Percentiles rank a stretch among this genome's conserved stretches.
These are phyloP conservation scores for Drosophila algonquin DNA, from an alignment of 2,888 invertebrate species.

Conservation along the genomic window DNA sequence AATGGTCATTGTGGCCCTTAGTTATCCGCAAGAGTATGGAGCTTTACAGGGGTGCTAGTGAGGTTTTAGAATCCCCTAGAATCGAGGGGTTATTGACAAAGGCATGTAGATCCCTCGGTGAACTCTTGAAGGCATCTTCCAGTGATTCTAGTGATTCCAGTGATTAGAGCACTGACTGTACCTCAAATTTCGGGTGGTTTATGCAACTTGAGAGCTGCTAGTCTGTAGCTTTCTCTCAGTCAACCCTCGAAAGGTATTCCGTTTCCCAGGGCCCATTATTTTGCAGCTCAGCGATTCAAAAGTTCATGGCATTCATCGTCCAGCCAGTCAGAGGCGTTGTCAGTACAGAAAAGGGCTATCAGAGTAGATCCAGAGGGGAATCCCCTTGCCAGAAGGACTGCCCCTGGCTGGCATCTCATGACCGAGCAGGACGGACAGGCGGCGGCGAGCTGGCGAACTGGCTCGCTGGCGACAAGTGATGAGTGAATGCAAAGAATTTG, in stretches of 20 bases:
- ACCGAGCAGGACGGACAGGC: constrained; percentile 4
- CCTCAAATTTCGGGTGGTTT: no score
- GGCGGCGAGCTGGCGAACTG: constrained; percentile 11
- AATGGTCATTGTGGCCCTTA: no score
- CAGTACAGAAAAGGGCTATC: not conserved
- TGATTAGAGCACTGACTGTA: no score
- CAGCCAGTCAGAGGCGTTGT: constrained; percentile 9
- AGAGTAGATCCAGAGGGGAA: no score
- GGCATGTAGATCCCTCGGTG: no score
- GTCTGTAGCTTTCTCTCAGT: not conserved
- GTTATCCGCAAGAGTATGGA: no score
- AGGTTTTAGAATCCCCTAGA: no score
- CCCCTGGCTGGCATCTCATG: constrained; percentile 20
- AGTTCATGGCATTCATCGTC: constrained; percentile 42
- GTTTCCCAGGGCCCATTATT: constrained; percentile 61
- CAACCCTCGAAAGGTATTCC: constrained; percentile 59
- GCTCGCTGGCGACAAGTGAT: constrained; percentile 74
- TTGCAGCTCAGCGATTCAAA: constrained; percentile 56
- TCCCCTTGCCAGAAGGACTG: not conserved
- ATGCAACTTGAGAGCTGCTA: no score
- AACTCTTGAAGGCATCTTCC: no score
- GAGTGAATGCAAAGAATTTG: constrained; percentile 82
- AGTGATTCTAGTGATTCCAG: no score
- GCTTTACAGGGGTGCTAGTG: no score
- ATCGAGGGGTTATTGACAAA: no score